Base-by-base conservation (phyloP, 2,797 vertebrate genomes). In the Taenioides sp. region DNA sequence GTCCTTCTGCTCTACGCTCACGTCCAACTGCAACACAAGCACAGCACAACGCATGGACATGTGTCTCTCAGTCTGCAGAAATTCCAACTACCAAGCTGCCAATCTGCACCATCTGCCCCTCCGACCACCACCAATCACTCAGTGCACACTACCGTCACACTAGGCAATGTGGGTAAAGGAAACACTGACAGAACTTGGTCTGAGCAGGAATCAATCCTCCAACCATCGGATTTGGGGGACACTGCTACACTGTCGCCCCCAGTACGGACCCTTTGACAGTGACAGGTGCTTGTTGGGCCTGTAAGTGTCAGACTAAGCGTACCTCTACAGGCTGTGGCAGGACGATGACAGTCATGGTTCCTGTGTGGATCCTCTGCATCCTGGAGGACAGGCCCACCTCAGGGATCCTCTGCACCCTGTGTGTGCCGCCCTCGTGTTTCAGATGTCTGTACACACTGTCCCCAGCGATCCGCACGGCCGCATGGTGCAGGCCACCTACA, bases 291-390 rank as follows among this genome's bases (percentile, higher is more conserved):
- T 6, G 50, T 52, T 17, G 6, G 50, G 50, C 50, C 18, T 20
- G 17, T n/a, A n/a, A 52, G 17, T 6, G 50, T 17, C n/a, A 1
- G 50, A n/a, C 17, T 9, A 0, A 18, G 12, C 0, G 18, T 75
- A 98, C 97, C 94, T 98, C 94, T 47, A 91, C 88, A 20, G 95
- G 93, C 71, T 98, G 95, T 55, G 96, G 96, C 37, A 99, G 94
- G 31, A 99, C 89, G 31, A 99, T 96, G 23, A 98, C 96, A 0
- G 95, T 94, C 95, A 96, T 96, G n/a, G 98, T 99, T 68, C 98
- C 97, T 0, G 97, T 98, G 91, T 99, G 97, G 84, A 99, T 98
- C 0, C 96, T 93, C 82, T 99, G 97, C 98, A 98, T 98, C 90
- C 97, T 92, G 4, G 97, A 96, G 0, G 98, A 99, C 3, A 98